Evolutionary conservation across 2,888 invertebrate species (phyloP), one percentile per base, ranked within the genome.

Genomic region (Nemurella pictetii): DNA sequence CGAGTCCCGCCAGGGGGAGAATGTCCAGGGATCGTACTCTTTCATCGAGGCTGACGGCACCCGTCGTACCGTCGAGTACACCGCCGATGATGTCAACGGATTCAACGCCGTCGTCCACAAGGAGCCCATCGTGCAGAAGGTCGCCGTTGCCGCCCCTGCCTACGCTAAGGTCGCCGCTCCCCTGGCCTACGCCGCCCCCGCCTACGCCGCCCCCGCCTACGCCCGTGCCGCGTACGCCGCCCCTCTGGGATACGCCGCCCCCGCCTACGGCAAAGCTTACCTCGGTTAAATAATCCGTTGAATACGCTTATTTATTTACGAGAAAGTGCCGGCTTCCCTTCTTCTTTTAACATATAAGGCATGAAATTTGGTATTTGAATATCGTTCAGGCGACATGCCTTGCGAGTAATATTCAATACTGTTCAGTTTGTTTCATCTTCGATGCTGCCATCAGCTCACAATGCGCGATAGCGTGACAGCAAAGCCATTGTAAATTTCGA

Each of bases 101-200:
- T 86, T 86, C 86, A 86, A 86, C 84, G 86, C 86, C 85, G 85
- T 86, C 84, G 86, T 86, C 74, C 86, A 86, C 84, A 28, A 74
- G n/a, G 85, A 86, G 15, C 81, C 84, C 84, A 78, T 74, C 83
- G 83, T 75, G 7, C 85, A 80, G 73, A 85, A 85, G 35, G 83
- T 77, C 82, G 77, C 73, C 77, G 85, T 72, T 80, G 85, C 85
- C 36, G 86, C 86, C 83, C 82, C 84, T 27, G 85, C 82, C 84
- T 75, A 77, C 73, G 77, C 74, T 7, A 74, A 83, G 77, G 84
- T 83, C 27, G 86, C 86, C 35, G 85, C 86, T 75, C 85, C 85
- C 83, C 78, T 83, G 15, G 85, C 85, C 35, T 26, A 26, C 32
- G 32, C 83, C 35, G 81, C 83, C 80, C 74, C 77, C 84, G 85